phyloP scores from a whole-genome alignment of 2,113 vertebrate genomes.

The Fukomys damarensis region DNA sequence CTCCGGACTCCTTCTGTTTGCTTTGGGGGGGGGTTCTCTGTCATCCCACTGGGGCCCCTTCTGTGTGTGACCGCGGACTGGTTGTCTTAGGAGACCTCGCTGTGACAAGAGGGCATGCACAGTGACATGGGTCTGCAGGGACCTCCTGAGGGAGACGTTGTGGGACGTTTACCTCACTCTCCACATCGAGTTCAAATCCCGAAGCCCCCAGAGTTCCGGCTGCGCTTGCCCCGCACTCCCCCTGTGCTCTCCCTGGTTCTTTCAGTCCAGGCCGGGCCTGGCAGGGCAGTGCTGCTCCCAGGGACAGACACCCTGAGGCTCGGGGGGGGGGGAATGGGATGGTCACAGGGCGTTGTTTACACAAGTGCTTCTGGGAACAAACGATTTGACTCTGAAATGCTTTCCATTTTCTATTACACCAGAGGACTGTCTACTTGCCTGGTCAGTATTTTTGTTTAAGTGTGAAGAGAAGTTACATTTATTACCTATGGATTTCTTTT shows the following conservation, averaged over 20 bases:
- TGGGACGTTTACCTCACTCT: neutral
- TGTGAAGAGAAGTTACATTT: neutral
- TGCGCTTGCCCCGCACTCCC: neutral
- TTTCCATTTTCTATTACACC: too few relatives aligned
- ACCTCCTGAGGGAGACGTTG: neutral
- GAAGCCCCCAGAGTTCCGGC: neutral
- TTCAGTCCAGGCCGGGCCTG: neutral
- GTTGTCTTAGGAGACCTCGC: neutral
- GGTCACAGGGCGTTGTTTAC: too few relatives aligned
- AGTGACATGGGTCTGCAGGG: neutral
- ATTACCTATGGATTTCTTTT: neutral
- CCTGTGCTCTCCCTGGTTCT: neutral
- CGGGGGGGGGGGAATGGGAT: too few relatives aligned
- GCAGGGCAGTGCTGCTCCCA: neutral
- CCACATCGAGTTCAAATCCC: neutral
- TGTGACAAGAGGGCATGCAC: neutral
- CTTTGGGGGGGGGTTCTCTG: rapidly evolving
- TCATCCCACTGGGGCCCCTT: neutral
- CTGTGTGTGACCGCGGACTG: neutral
- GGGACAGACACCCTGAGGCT: neutral
- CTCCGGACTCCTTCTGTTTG: neutral
- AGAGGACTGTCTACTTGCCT: too few relatives aligned
- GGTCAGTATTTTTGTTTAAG: too few relatives aligned
- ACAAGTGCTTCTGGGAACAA: too few relatives aligned
- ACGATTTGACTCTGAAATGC: too few relatives aligned